Conservation (phyloP, 2,888 invertebrate species). For the Penaeus monodon region DNA sequence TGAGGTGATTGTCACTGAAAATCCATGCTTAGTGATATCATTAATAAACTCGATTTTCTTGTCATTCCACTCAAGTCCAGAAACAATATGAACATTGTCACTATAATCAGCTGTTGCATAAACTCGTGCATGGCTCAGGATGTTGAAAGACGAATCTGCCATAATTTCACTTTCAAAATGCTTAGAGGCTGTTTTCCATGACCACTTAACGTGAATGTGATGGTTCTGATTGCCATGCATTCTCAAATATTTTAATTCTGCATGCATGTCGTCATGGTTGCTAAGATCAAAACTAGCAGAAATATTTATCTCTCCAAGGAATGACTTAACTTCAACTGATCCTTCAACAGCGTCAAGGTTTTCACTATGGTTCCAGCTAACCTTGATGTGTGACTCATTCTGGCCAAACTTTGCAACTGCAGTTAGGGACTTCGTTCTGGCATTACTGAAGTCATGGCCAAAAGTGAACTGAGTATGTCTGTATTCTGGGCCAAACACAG, state of each 20-base stretch:
- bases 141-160: conserved; percentile 42
- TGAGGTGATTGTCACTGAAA: conserved; percentile 38
- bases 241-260: conserved; percentile 53
- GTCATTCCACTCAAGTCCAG: conserved; percentile 34
- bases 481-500: neutral
- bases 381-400: conserved; percentile 30
- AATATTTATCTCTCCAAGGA: conserved; percentile 49
- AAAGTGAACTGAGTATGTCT: conserved; percentile 35
- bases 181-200: neutral
- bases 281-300: conserved; percentile 42
- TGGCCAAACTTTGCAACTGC: conserved; percentile 37
- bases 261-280: conserved; percentile 49
- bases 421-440: conserved; percentile 30
- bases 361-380: conserved; percentile 47
- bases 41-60: conserved; percentile 24
- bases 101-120: conserved; percentile 36
- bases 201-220: conserved; percentile 34
- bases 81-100: conserved; percentile 10
- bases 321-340: conserved; percentile 43
- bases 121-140: conserved; percentile 27
- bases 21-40: conserved; percentile 19
- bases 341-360: conserved; percentile 40
- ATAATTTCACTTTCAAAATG: conserved; percentile 37
- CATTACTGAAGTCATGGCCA: conserved; percentile 55
- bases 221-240: neutral